These are phyloP conservation scores for Cetonia aurata DNA, from an alignment of 2,888 invertebrate genomes.

Conservation along the genomic window DNA sequence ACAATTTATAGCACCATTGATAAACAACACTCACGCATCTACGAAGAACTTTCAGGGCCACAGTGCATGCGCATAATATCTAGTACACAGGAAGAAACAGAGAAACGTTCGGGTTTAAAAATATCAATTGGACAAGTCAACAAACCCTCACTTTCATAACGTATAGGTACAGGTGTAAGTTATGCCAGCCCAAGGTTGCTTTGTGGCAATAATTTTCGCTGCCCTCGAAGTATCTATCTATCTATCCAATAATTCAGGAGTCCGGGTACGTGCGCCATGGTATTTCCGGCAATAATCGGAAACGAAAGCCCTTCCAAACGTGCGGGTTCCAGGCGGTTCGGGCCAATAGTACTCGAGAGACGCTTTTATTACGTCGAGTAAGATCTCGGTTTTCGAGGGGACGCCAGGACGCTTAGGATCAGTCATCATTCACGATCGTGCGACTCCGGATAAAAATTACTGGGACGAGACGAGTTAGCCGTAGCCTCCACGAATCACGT, in stretches of 20 bases:
- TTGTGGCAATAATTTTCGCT: constrained; percentile 31
- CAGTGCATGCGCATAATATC: no score
- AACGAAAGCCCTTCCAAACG: not conserved
- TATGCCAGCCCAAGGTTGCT: not conserved
- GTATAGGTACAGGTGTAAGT: no score
- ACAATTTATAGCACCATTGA: constrained; percentile 14
- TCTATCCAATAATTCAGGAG: constrained; percentile 25
- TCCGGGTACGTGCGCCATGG: constrained; percentile 23
- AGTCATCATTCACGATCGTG: not conserved
- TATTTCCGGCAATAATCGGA: constrained; percentile 31
- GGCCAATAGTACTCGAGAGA: constrained; percentile 28
- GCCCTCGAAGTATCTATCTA: constrained; percentile 24
- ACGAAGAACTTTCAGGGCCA: no score
- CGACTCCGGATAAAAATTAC: no score
- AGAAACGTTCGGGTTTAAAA: no score
- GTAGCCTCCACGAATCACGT: no score
- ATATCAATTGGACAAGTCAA: no score
- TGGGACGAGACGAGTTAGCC: no score
- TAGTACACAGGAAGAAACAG: no score
- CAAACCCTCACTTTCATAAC: no score
- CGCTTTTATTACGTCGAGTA: constrained; percentile 31
- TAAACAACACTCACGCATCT: constrained; percentile 11
- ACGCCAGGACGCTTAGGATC: constrained; percentile 2
- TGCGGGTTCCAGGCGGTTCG: constrained; percentile 4
- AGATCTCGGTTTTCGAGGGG: constrained; percentile 10